These are phyloP conservation scores for Acleris holmiana DNA, from an alignment of 2,888 invertebrate genomes.

Conservation along the genomic window DNA sequence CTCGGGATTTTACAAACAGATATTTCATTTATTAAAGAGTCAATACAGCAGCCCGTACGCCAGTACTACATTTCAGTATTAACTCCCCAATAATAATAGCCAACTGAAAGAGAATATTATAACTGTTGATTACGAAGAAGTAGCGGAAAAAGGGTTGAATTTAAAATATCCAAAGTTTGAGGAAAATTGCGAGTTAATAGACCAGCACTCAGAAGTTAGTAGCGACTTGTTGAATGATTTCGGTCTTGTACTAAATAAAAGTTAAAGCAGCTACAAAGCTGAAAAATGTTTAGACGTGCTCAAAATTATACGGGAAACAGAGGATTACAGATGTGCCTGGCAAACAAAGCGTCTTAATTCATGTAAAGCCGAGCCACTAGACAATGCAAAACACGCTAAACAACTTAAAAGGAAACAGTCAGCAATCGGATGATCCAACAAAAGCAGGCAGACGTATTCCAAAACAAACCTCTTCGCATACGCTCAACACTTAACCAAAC, in stretches of 20 bases:
- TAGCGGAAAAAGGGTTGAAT: slow-evolving; percentile 36
- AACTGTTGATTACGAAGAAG: slow-evolving; percentile 32
- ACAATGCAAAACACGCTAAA: slow-evolving; percentile 40
- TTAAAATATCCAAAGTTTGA: slow-evolving; percentile 37
- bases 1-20: background rate
- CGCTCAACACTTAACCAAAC: slow-evolving; percentile 74
- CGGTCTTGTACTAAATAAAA: slow-evolving; percentile 31
- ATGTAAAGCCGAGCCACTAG: slow-evolving; percentile 34
- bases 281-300: slow-evolving; percentile 5
- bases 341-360: slow-evolving; percentile 34
- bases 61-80: background rate
- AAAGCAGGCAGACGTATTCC: slow-evolving; percentile 67
- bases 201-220: slow-evolving; percentile 38
- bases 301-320: slow-evolving; percentile 28
- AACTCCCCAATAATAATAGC: background rate
- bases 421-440: slow-evolving; percentile 50
- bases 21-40: background rate
- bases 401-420: slow-evolving; percentile 47
- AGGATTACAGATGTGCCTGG: background rate
- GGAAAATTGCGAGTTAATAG: slow-evolving; percentile 37
- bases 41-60: slow-evolving; percentile 2
- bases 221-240: slow-evolving; percentile 38
- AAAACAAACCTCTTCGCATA: slow-evolving; percentile 53
- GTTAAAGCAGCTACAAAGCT: slow-evolving; percentile 4
- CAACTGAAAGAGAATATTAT: slow-evolving; percentile 21